A percentile compares a stretch with the other conserved stretches of the same genome.
These are phyloP conservation scores for Kuschelorhynchus macadamiae DNA, from an alignment of 2,888 invertebrate genomes.

Conservation along the genomic window DNA sequence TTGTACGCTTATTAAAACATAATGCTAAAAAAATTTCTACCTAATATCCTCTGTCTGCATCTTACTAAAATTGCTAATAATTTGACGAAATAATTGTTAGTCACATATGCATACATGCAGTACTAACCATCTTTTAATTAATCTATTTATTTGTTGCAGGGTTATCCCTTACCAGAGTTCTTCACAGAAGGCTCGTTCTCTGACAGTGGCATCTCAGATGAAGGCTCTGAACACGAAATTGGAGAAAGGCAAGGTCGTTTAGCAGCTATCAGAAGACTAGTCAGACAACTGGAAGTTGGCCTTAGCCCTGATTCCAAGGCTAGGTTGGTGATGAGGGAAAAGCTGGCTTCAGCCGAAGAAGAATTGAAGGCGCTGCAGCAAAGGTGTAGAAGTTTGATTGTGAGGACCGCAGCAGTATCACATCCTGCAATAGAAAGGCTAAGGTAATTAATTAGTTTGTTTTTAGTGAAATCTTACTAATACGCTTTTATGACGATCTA, in stretches of 20 bases:
- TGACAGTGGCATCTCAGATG: slow-evolving; percentile 85
- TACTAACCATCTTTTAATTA: no score
- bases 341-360: slow-evolving; percentile 80
- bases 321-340: slow-evolving; percentile 76
- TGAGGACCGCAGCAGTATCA: slow-evolving; percentile 70
- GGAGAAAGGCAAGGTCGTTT: slow-evolving; percentile 78
- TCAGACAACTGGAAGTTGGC: slow-evolving; percentile 77
- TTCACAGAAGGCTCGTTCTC: slow-evolving; percentile 76
- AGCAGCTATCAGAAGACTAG: slow-evolving; percentile 77
- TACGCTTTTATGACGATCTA: no score
- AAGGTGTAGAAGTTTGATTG: slow-evolving; percentile 78
- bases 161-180: slow-evolving; percentile 67
- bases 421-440: slow-evolving; percentile 50
- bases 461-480: no score
- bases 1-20: no score
- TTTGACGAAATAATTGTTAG: no score
- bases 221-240: slow-evolving; percentile 77
- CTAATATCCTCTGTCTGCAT: no score
- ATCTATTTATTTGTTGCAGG: slow-evolving; percentile 64
- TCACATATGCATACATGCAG: no score
- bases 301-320: slow-evolving; percentile 79
- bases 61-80: no score
- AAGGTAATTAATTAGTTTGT: slow-evolving; percentile 48
- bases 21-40: no score
- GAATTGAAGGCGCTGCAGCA: slow-evolving; percentile 80